Conservation (phyloP, 2,888 invertebrate species). For the Lathronympha strigana region DNA sequence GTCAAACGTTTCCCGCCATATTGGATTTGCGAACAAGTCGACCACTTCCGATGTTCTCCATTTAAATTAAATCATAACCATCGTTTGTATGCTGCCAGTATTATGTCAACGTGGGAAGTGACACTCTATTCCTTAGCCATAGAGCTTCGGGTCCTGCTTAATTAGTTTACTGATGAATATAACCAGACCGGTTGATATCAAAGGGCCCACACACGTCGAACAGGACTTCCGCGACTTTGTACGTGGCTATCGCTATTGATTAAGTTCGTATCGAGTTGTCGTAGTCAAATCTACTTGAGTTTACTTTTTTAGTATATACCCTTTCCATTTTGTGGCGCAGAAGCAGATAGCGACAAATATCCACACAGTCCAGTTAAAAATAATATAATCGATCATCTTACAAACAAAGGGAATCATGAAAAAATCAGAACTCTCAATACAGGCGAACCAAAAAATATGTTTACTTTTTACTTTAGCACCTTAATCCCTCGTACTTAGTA, state of each 20-base stretch:
- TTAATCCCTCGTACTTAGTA: no score
- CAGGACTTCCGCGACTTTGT: constrained; percentile 61
- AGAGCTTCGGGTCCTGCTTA: background rate
- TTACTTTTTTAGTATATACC: background rate
- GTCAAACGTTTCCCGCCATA: constrained; percentile 52
- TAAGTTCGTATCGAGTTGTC: constrained; percentile 42
- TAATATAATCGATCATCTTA: no score
- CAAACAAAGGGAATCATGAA: no score
- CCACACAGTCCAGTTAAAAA: no score
- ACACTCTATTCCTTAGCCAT: constrained; percentile 11
- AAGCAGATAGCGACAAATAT: no score
- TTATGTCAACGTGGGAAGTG: background rate
- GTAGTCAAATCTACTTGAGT: constrained; percentile 41
- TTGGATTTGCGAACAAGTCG: constrained; percentile 55
- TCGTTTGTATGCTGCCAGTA: constrained; percentile 25
- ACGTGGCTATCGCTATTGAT: constrained; percentile 47
- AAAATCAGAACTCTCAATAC: no score
- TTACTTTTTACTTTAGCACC: no score
- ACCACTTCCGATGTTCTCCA: constrained; percentile 47
- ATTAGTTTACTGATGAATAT: constrained; percentile 26
- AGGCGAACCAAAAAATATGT: no score
- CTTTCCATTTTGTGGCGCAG: no score
- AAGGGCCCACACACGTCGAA: constrained; percentile 67
- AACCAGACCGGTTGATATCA: constrained; percentile 51
- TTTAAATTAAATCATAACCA: constrained; percentile 54